Evolutionary conservation across 2,113 vertebrate species (phyloP), one percentile per base, ranked within the genome.

Genomic region (Sardina pilchardus): DNA sequence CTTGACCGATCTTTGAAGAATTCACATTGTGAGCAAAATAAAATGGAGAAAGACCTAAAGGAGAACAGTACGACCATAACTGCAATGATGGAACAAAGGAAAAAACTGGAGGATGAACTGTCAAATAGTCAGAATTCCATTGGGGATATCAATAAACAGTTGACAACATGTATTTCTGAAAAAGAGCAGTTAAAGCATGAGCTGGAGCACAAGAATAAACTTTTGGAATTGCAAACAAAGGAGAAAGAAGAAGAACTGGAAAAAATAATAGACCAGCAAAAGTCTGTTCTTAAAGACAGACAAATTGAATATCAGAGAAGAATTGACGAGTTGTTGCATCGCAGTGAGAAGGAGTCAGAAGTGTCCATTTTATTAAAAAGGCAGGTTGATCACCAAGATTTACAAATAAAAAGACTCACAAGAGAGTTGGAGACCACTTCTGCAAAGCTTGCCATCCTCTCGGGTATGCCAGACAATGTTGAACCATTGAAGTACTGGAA

Each of bases 1-100:
- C 88, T 98, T 44, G 96, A 97, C 88, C 94, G 91, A 36, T 91
- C 95, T 83, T 63, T 95, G 81, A 97, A 96, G 90, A 86, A 91
- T 17, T 94, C 93, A 0, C 92, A 94, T 50, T 92, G 93, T 1
- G 85, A 91, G 85, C 90, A 82, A 34, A 94, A 95, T 71, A 91
- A 93, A 39, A n/a, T 92, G 0, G 93, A 94, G 59, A 94, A 94
- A 82, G 94, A 96, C 16, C 84, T 95, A 42, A 92, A 89, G 34
- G 93, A 88, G 34, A 84, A 36, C 0, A 93, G 88, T 1, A 92
- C 94, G 86, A 94, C 94, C 42, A 87, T 93, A 4, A 83, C 5
- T 0, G 53, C 56, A 78, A 92, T 93, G 8, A 91, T 92, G 81
- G 92, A 94, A 48, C 94, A 90, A 80, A 86, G 90, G 0, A 9